Evolutionary conservation across 2,113 vertebrate genomes (phyloP).

Genomic region (Elgaria multicarinata): DNA sequence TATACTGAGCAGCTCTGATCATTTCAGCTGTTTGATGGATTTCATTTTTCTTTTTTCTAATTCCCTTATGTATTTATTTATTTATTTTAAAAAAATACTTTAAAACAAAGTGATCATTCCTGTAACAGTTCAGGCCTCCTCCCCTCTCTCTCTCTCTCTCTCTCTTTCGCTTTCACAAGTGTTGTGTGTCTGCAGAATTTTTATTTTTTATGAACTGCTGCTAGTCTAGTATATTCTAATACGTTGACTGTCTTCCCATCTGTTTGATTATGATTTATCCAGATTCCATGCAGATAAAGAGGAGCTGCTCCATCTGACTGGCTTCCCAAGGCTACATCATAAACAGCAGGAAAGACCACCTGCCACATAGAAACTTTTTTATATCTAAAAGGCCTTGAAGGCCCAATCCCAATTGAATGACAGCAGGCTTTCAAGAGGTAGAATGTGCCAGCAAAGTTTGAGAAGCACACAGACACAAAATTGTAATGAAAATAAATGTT

Average conservation of each 20-base stretch:
- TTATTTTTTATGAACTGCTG: constrained; percentile 57
- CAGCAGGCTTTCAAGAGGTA: constrained; percentile 49
- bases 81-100: constrained; percentile 18
- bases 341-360: constrained; percentile 80
- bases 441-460: constrained; percentile 23
- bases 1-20: constrained; percentile 27
- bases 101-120: constrained; percentile 51
- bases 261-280: constrained; percentile 74
- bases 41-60: constrained; percentile 46
- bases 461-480: constrained; percentile 34
- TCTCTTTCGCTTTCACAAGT: constrained; percentile 3
- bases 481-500: constrained; percentile 8
- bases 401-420: constrained; percentile 58
- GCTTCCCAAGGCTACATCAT: constrained; percentile 64
- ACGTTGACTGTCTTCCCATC: constrained; percentile 73
- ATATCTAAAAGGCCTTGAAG: constrained; percentile 70
- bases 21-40: constrained; percentile 49
- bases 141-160: not conserved
- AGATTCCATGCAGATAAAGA: constrained; percentile 79
- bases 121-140: constrained; percentile 22
- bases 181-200: not conserved
- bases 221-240: constrained; percentile 51
- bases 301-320: constrained; percentile 72
- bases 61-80: no score
- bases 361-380: constrained; percentile 72